A percentile compares a stretch with the other conserved stretches of the same genome.
These are phyloP conservation scores for Tautogolabrus adspersus DNA, from an alignment of 2,113 vertebrate genomes.

Conservation along the genomic window DNA sequence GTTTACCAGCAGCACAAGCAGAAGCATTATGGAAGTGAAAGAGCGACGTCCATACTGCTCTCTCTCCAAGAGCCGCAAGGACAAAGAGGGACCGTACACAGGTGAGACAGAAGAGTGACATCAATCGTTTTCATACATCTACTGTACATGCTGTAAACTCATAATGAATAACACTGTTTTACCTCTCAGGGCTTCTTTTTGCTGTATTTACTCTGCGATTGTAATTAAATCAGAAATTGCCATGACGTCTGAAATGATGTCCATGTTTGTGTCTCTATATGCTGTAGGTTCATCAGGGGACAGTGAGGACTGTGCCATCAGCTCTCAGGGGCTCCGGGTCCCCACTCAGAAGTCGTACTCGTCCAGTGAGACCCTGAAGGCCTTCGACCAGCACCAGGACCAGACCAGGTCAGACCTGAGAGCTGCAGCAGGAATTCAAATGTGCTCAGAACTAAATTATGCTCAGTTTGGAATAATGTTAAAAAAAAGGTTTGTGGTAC, in stretches of 20 bases:
- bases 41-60: conserved; percentile 98
- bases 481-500: too few relatives aligned
- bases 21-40: conserved; percentile 99
- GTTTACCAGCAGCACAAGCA: conserved; percentile 80
- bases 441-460: background rate
- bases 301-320: conserved; percentile 87
- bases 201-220: too few relatives aligned
- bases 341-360: conserved; percentile 98
- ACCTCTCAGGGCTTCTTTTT: too few relatives aligned
- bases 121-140: too few relatives aligned
- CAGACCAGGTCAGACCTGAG: conserved; percentile 72
- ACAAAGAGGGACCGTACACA: conserved; percentile 91
- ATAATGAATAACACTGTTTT: too few relatives aligned
- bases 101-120: conserved; percentile 60
- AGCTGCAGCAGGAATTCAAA: background rate
- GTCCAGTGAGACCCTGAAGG: conserved; percentile 97
- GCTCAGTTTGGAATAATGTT: too few relatives aligned
- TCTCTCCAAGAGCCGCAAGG: conserved; percentile 93
- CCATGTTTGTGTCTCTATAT: background rate
- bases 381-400: conserved; percentile 98
- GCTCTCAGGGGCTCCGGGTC: conserved; percentile 82
- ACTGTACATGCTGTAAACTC: too few relatives aligned
- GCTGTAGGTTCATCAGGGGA: conserved; percentile 87
- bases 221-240: too few relatives aligned
- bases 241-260: too few relatives aligned